A percentile compares a stretch with the other conserved stretches of the same genome.
These are phyloP conservation scores for Esox niger DNA, from an alignment of 2,113 vertebrate species.

Conservation along the genomic window DNA sequence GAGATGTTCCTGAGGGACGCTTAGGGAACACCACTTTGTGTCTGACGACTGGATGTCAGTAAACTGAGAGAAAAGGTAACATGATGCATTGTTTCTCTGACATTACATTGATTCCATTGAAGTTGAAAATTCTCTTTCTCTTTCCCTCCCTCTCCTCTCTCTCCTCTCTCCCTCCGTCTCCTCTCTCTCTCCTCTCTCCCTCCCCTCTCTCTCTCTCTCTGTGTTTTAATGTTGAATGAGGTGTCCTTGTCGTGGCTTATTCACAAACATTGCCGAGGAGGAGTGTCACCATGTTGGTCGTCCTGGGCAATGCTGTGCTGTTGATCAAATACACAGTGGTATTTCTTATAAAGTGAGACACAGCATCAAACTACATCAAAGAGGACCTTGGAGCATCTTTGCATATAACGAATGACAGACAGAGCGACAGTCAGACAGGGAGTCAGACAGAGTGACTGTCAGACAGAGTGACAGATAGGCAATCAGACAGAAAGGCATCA, in stretches of 20 bases:
- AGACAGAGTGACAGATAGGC: background rate
- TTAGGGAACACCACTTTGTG: too few species aligned
- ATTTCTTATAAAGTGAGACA: conserved; percentile 38
- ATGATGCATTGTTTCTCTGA: too few species aligned
- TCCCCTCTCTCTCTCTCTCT: conserved; percentile 10
- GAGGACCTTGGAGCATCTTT: conserved; percentile 36
- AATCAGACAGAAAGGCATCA: conserved; percentile 14
- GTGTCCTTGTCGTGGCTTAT: conserved; percentile 23
- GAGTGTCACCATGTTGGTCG: conserved; percentile 43
- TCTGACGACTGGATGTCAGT: too few species aligned
- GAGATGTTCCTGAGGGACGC: too few species aligned
- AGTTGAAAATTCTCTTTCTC: background rate
- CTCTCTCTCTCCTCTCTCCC: conserved; percentile 3
- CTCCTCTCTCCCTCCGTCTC: conserved; percentile 4
- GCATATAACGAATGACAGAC: conserved; percentile 33
- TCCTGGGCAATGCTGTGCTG: conserved; percentile 32
- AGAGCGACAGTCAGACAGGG: conserved; percentile 5
- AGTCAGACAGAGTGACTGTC: too few species aligned
- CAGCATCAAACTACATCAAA: conserved; percentile 53
- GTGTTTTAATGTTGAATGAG: background rate
- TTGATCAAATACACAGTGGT: conserved; percentile 39
- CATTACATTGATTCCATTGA: too few species aligned
- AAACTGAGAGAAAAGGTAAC: too few species aligned
- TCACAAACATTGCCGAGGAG: conserved; percentile 20
- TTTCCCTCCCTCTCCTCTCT: conserved; percentile 8